These are phyloP conservation scores for Hesperophylax magnus DNA, from an alignment of 1,140 invertebrate species.

Conservation along the genomic window DNA sequence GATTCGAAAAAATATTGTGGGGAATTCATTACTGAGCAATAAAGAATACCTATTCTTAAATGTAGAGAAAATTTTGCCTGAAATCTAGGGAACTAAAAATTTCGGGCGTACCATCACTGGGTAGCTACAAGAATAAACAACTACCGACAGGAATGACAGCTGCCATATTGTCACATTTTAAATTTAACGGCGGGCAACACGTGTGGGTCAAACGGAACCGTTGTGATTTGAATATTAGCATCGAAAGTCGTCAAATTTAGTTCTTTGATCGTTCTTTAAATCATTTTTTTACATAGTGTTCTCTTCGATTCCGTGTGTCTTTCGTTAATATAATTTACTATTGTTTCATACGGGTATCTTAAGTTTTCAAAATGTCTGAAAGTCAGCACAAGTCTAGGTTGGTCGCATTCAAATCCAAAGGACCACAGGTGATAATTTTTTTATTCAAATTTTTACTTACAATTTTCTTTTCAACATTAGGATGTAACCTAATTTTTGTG, in stretches of 20 bases:
- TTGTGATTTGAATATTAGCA: constrained; percentile 5
- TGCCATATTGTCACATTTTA: constrained; percentile 17
- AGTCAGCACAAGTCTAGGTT: constrained; percentile 33
- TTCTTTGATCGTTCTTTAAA: neutral
- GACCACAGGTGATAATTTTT: constrained; percentile 29
- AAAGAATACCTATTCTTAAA: no score
- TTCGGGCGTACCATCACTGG: no score
- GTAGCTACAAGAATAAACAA: neutral
- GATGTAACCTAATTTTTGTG: no score
- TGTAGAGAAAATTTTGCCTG: no score
- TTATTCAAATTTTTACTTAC: neutral
- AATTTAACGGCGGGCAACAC: neutral
- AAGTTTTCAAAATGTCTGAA: constrained; percentile 33
- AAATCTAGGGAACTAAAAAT: no score
- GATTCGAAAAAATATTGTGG: no score
- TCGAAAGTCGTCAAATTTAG: neutral
- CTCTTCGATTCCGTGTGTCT: neutral
- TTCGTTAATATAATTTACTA: neutral
- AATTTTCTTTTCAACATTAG: no score
- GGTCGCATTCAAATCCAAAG: constrained; percentile 42
- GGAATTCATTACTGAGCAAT: no score
- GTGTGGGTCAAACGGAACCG: neutral
- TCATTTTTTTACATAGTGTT: neutral
- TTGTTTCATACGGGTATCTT: neutral
- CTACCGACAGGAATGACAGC: neutral